These are phyloP conservation scores for Leptinotarsa tumamoca DNA, from an alignment of 2,888 invertebrate species.

Conservation along the genomic window DNA sequence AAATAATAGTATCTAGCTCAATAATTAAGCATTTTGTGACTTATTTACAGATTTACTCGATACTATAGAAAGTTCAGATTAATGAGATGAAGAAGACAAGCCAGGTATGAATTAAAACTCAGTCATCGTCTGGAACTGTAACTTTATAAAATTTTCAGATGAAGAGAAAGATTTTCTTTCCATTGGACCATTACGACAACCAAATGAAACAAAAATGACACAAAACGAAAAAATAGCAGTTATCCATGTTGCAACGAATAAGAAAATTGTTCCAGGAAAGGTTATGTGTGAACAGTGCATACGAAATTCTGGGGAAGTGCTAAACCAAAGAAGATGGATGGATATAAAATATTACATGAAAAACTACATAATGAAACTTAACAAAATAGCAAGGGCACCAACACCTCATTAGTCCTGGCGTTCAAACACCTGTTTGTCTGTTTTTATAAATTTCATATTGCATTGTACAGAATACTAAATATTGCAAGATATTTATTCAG, in stretches of 20 bases:
- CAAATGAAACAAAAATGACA: neutral
- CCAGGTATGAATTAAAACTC: too few species aligned
- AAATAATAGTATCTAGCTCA: constrained; percentile 24
- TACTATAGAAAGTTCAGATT: neutral
- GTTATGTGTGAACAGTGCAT: too few species aligned
- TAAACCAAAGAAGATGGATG: neutral
- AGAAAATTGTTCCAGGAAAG: neutral
- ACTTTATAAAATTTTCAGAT: too few species aligned
- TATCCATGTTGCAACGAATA: neutral
- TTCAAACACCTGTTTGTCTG: too few species aligned
- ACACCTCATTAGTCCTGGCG: neutral
- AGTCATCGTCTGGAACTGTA: too few species aligned
- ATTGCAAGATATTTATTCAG: too few species aligned
- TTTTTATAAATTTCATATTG: too few species aligned
- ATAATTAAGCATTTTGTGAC: neutral
- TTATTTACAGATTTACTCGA: neutral
- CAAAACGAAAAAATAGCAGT: too few species aligned
- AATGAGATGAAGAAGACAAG: neutral
- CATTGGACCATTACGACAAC: too few species aligned
- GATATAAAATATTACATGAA: neutral
- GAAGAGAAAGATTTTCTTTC: too few species aligned
- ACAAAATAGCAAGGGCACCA: neutral
- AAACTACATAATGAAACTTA: neutral
- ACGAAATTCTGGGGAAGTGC: too few species aligned
- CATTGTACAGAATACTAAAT: too few species aligned